Evolutionary conservation across 1,140 invertebrate species (phyloP).

Genomic region (Rhynchophorus ferrugineus): DNA sequence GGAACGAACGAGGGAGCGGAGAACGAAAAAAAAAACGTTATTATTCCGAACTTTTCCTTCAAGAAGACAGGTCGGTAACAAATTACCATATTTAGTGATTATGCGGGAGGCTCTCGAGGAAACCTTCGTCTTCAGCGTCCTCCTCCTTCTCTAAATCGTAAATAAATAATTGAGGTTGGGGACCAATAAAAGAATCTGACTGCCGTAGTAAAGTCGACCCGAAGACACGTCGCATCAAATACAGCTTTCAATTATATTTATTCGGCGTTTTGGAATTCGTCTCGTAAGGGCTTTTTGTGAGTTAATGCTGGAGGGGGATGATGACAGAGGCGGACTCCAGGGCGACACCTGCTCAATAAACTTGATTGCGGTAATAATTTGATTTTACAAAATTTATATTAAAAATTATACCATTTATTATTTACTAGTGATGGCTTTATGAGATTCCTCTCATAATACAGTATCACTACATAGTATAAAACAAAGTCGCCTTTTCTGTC

Average conservation of each 20-base stretch:
- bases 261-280: not conserved
- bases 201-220: not conserved
- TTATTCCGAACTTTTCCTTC: not conserved
- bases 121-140: too few species aligned
- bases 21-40: not conserved
- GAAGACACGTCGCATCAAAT: slow-evolving; percentile 2
- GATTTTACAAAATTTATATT: too few species aligned
- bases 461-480: too few species aligned
- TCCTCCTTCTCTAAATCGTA: not conserved
- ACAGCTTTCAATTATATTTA: slow-evolving; percentile 3
- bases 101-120: not conserved
- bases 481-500: too few species aligned
- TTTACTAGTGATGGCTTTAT: too few species aligned
- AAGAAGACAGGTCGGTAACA: not conserved
- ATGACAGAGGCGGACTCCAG: not conserved
- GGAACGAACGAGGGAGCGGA: too few species aligned
- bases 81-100: not conserved
- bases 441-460: too few species aligned
- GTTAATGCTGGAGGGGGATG: too few species aligned
- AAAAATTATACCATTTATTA: too few species aligned
- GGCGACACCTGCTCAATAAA: too few species aligned
- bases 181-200: not conserved
- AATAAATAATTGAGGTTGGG: slow-evolving; percentile 3
- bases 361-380: too few species aligned
- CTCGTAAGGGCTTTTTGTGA: not conserved